Conservation (phyloP, 2,797 vertebrate species). For the Fistularia tabacaria region DNA sequence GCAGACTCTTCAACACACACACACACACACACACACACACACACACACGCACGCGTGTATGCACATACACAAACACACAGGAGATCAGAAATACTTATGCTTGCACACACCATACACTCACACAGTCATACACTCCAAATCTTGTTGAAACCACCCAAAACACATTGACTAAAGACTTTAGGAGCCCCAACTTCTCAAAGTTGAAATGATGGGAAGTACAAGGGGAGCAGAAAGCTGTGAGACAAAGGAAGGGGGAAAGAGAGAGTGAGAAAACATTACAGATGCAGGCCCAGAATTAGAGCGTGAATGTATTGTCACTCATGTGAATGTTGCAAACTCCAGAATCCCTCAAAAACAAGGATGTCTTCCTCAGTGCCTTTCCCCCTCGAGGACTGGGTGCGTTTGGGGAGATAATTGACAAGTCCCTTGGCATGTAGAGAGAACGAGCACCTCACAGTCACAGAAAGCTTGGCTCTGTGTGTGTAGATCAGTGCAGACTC, state of each 20-base stretch:
- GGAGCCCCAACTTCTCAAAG: slow-evolving; percentile 76
- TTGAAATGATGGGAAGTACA: slow-evolving; percentile 72
- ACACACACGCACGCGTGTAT: slow-evolving; percentile 13
- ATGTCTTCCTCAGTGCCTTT: slow-evolving; percentile 70
- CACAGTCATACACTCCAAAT: slow-evolving; percentile 29
- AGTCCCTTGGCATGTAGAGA: slow-evolving; percentile 74
- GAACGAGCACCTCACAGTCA: slow-evolving; percentile 61
- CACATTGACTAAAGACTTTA: slow-evolving; percentile 69
- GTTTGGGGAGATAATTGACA: slow-evolving; percentile 82
- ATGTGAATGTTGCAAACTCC: slow-evolving; percentile 73
- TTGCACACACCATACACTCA: slow-evolving; percentile 22
- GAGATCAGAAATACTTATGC: no score
- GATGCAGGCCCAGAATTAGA: slow-evolving; percentile 78
- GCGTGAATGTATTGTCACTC: slow-evolving; percentile 76
- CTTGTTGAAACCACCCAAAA: slow-evolving; percentile 54
- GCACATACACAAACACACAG: slow-evolving; percentile 41
- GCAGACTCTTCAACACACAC: slow-evolving; percentile 68
- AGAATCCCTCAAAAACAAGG: slow-evolving; percentile 80
- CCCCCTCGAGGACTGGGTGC: slow-evolving; percentile 73
- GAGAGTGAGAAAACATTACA: slow-evolving; percentile 54
- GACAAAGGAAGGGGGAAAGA: slow-evolving; percentile 56
- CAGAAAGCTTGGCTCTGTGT: slow-evolving; percentile 61
- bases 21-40: slow-evolving; percentile 28
- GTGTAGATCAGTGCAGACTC: slow-evolving; percentile 45
- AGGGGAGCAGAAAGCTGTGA: slow-evolving; percentile 61